Percentiles rank a stretch among this genome's conserved stretches.
phyloP scores from a whole-genome alignment of 1,140 invertebrate species.

The Limonius californicus region DNA sequence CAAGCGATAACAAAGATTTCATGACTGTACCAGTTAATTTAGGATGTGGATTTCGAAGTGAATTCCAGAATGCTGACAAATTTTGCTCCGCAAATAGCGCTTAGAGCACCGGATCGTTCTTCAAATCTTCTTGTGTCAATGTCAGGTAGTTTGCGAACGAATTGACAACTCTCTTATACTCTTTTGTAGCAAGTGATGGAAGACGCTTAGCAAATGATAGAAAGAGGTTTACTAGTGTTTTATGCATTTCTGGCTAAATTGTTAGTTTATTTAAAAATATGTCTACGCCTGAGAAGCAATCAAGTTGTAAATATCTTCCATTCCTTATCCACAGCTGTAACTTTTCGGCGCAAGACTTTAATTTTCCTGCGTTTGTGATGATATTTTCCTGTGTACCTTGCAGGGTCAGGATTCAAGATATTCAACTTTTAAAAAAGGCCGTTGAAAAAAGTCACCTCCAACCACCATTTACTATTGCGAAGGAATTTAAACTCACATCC shows the following conservation, averaged over 20 bases:
- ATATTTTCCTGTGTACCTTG: not conserved
- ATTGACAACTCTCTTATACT: not conserved
- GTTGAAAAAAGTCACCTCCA: not conserved
- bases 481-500: not conserved
- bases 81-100: not conserved
- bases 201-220: not conserved
- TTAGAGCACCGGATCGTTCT: not conserved
- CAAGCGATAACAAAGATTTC: not conserved
- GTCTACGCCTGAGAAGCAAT: not conserved
- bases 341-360: not conserved
- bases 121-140: not conserved
- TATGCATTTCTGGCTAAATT: not conserved
- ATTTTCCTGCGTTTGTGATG: not conserved
- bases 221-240: not conserved
- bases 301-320: not conserved
- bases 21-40: not conserved
- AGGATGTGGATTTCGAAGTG: not conserved
- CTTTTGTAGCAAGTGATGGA: not conserved
- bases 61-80: not conserved
- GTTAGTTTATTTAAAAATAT: not conserved
- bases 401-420: not conserved
- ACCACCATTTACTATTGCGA: not conserved
- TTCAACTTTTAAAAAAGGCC: not conserved
- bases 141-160: not conserved
- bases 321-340: not conserved